A percentile compares a stretch with the other conserved stretches of the same genome.
phyloP scores from a whole-genome alignment of 2,888 invertebrate genomes.

The Sabellastarte sp. region DNA sequence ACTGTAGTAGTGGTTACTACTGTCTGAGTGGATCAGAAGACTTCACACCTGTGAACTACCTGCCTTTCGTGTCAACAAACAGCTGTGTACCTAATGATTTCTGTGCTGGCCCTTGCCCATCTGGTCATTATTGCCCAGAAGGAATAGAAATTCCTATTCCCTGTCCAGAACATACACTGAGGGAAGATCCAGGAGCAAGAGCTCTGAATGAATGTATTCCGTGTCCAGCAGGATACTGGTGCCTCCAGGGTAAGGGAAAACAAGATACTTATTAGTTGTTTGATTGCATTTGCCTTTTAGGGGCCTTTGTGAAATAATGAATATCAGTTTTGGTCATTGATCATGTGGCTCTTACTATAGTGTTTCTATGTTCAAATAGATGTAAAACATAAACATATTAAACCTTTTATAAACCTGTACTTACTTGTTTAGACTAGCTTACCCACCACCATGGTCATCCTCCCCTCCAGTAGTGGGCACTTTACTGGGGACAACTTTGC shows the following conservation, averaged over 20 bases:
- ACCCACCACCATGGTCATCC: too few relatives aligned
- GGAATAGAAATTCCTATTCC: conserved; percentile 38
- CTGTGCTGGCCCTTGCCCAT: conserved; percentile 53
- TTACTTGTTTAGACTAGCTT: too few relatives aligned
- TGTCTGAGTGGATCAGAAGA: conserved; percentile 49
- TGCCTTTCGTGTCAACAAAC: conserved; percentile 29
- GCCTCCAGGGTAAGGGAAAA: conserved; percentile 45
- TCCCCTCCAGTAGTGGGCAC: too few relatives aligned
- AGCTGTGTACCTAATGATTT: conserved; percentile 23
- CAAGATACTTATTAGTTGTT: too few relatives aligned
- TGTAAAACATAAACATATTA: too few relatives aligned
- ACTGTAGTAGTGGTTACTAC: conserved; percentile 51
- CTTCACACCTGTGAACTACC: conserved; percentile 35
- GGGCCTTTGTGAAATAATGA: too few relatives aligned
- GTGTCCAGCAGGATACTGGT: conserved; percentile 52
- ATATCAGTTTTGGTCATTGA: too few relatives aligned
- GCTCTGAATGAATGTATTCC: conserved; percentile 41
- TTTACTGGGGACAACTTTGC: too few relatives aligned
- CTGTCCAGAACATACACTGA: conserved; percentile 49
- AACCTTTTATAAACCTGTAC: too few relatives aligned
- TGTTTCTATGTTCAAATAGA: too few relatives aligned
- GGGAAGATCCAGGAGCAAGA: conserved; percentile 40
- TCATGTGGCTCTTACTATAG: too few relatives aligned
- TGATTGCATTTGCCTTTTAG: too few relatives aligned
- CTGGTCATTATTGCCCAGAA: conserved; percentile 48